phyloP scores from a whole-genome alignment of 2,797 vertebrate genomes.

The Hippopotamyrus pictus region DNA sequence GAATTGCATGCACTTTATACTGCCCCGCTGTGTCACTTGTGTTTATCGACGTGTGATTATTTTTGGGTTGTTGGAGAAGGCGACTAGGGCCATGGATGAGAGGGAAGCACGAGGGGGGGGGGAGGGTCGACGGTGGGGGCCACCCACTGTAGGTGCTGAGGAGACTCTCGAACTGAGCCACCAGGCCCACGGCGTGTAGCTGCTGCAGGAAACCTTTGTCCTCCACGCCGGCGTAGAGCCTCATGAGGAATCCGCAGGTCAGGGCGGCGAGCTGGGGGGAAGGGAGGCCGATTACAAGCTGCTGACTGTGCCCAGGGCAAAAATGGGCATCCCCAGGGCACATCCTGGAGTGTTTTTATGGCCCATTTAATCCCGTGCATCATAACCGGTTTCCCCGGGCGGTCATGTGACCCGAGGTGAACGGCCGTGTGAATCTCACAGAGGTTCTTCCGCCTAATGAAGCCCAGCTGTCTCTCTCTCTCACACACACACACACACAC shows the following conservation, averaged over 20 bases:
- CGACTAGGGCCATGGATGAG: neutral
- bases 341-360: neutral
- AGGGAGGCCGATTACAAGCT: neutral
- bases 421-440: neutral
- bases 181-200: conserved; percentile 81
- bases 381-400: neutral
- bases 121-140: neutral
- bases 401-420: neutral
- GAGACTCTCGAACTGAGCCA: conserved; percentile 92
- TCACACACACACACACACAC: neutral
- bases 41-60: neutral
- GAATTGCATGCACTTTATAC: neutral
- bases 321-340: neutral
- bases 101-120: neutral
- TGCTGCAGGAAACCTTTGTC: conserved; percentile 86
- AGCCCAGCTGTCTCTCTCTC: neutral
- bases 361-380: neutral
- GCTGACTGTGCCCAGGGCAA: neutral
- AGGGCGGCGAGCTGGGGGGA: conserved; percentile 78
- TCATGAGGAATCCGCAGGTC: conserved; percentile 90
- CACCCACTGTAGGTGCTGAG: conserved; percentile 97
- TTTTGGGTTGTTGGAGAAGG: neutral
- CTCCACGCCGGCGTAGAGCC: conserved; percentile 76
- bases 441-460: neutral
- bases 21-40: neutral